Percentiles rank a stretch among this genome's conserved stretches.
These are phyloP conservation scores for Mastomys natalensis DNA, from an alignment of 2,113 vertebrate species.

Conservation along the genomic window DNA sequence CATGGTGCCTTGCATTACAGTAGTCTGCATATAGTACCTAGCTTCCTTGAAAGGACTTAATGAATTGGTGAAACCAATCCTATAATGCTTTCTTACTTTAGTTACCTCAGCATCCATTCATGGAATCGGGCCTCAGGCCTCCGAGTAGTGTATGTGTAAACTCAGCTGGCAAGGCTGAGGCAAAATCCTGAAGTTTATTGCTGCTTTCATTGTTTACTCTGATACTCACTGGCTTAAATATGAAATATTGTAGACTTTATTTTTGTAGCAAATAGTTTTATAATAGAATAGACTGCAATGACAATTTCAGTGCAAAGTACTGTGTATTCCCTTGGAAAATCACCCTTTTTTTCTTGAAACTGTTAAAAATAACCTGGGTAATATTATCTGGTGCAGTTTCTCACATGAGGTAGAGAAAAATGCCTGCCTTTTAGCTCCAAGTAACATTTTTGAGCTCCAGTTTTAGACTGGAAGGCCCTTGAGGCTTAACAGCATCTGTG, in stretches of 20 bases:
- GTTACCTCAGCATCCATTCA: neutral
- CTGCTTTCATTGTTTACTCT: conserved; percentile 33
- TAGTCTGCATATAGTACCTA: neutral
- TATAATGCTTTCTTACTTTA: neutral
- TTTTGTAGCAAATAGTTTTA: conserved; percentile 32
- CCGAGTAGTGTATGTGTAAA: neutral
- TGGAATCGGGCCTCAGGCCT: neutral
- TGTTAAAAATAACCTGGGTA: conserved; percentile 49
- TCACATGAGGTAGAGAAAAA: neutral
- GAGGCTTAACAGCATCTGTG: conserved; percentile 24
- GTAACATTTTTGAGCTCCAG: neutral
- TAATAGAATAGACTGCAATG: neutral
- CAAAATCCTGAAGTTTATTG: conserved; percentile 10
- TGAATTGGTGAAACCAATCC: neutral
- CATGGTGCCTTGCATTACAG: neutral
- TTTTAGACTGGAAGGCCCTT: conserved; percentile 29
- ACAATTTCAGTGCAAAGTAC: neutral
- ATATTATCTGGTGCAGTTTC: conserved; percentile 4
- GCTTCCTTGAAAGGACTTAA: neutral
- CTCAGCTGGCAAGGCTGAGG: neutral
- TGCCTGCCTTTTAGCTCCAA: neutral
- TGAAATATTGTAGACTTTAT: conserved; percentile 3
- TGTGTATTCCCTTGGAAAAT: neutral
- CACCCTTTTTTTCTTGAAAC: neutral
- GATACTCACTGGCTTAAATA: conserved; percentile 10